Evolutionary conservation across 2,888 invertebrate genomes (phyloP), one percentile per base, ranked within the genome.

Genomic region (Eristalis arbustorum): DNA sequence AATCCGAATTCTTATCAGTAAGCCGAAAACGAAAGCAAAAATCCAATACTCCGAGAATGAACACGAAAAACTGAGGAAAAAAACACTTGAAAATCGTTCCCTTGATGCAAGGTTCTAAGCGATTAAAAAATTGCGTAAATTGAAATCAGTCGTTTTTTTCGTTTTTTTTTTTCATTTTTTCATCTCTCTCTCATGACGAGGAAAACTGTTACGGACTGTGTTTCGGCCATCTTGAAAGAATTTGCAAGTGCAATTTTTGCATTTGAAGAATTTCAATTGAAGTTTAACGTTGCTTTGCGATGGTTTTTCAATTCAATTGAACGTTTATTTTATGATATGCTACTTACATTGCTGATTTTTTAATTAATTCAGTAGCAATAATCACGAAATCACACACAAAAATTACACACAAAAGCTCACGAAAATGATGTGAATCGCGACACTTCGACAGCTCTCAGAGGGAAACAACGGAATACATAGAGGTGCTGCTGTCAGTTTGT

Each of bases 121-220:
- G 67, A 72, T 18, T 31, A 67, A 72, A n/a, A 80, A 76, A 80
- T 84, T 80, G 80, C 76, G 79, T 80, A 82, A 74, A 74, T 81
- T 73, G 22, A 37, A 66, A 66, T 18, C 40, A 22, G n/a, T 67
- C 25, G n/a, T n/a, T n/a, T n/a, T n/a, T n/a, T 25, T 25, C 25
- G 25, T 1, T 1, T 67, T 68, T 66, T 63, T 49, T 67, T 31
- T 49, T 28, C 31, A 59, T 59, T 42, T 28, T 25, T 14, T 61
- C 11, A 49, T 49, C 31, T 67, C 66, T 42, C 40, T 25, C 23
- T 61, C 11, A 49, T 49, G n/a, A 42, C 42, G 31, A 80, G 42
- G 90, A 89, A 90, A 90, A 91, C 90, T 91, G 91, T 91, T 92
- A 91, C 90, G 91, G 88, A 90, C 91, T n/a, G n/a, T n/a, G n/a